Evolutionary conservation across 2,888 invertebrate species (phyloP).

Genomic region (Synanthedon tipuliformis): DNA sequence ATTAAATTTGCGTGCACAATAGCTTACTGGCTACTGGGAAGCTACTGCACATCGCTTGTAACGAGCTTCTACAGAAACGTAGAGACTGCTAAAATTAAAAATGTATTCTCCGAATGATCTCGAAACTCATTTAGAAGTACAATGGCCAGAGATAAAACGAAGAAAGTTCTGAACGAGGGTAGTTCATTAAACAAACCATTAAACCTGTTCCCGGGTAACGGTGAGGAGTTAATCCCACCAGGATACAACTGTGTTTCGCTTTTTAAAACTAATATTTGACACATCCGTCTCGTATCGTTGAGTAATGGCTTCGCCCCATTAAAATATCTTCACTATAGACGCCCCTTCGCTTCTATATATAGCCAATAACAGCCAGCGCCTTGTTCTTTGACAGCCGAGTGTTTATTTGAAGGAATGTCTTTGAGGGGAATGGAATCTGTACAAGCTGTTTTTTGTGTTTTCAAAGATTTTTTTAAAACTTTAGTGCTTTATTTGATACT

Average conservation of each 20-base stretch:
- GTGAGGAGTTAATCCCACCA: constrained; percentile 29
- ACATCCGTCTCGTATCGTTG: constrained; percentile 48
- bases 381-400: constrained; percentile 39
- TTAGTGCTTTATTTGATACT: too few species aligned
- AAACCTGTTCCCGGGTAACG: constrained; percentile 19
- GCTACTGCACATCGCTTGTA: too few species aligned
- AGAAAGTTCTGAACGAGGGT: constrained; percentile 17
- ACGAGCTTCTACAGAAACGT: too few species aligned
- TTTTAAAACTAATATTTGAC: constrained; percentile 33
- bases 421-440: constrained; percentile 12
- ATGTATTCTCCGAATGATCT: constrained; percentile 13
- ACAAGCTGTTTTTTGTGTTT: constrained; percentile 3
- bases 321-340: constrained; percentile 37
- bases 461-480: constrained; percentile 24
- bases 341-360: constrained; percentile 50
- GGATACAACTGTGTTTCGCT: constrained; percentile 6
- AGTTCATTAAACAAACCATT: constrained; percentile 43
- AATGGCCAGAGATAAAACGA: constrained; percentile 21
- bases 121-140: constrained; percentile 19
- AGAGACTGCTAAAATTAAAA: constrained; percentile 23
- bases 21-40: too few species aligned
- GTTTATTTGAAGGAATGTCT: constrained; percentile 51
- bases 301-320: constrained; percentile 51
- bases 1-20: too few species aligned
- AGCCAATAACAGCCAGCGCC: constrained; percentile 29